Percentiles rank a stretch among this genome's conserved stretches.
phyloP scores from a whole-genome alignment of 2,797 vertebrate genomes.

The Odontamblyopus lacepedii region DNA sequence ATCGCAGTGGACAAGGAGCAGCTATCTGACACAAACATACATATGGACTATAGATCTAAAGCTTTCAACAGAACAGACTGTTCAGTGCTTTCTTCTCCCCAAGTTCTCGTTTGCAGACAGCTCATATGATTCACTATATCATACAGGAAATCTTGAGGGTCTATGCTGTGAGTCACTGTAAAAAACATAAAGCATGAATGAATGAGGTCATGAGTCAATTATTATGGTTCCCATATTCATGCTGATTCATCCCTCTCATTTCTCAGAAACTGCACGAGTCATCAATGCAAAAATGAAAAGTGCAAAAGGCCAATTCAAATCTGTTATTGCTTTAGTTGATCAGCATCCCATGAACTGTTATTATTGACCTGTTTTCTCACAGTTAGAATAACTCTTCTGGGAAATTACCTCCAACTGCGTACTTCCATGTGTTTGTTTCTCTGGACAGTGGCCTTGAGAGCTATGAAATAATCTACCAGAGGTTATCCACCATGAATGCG shows the following conservation, averaged over 20 bases:
- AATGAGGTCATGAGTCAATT: conserved; percentile 60
- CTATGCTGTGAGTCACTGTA: conserved; percentile 51
- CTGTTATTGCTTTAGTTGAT: not conserved
- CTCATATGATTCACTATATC: conserved; percentile 52
- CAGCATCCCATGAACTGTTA: not conserved
- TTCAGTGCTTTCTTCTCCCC: conserved; percentile 39
- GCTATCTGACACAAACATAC: conserved; percentile 77
- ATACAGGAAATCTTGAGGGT: conserved; percentile 29
- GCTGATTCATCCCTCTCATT: conserved; percentile 51
- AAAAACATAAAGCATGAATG: conserved; percentile 33
- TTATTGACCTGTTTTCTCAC: conserved; percentile 24
- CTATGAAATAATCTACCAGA: conserved; percentile 80
- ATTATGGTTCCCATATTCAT: conserved; percentile 29
- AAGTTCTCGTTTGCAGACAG: conserved; percentile 26
- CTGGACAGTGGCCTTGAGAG: conserved; percentile 67
- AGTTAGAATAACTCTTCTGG: conserved; percentile 57
- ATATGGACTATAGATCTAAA: conserved; percentile 71
- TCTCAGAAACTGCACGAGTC: conserved; percentile 60
- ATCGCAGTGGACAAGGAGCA: conserved; percentile 59
- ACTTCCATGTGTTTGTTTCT: conserved; percentile 50
- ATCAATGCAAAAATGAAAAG: conserved; percentile 14
- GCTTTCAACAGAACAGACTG: conserved; percentile 58
- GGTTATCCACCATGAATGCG: conserved; percentile 69
- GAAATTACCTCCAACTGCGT: conserved; percentile 59
- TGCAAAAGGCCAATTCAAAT: not conserved